Percentiles rank a stretch among this genome's conserved stretches.
phyloP scores from a whole-genome alignment of 1,140 invertebrate genomes.

The Orchestia grillus region DNA sequence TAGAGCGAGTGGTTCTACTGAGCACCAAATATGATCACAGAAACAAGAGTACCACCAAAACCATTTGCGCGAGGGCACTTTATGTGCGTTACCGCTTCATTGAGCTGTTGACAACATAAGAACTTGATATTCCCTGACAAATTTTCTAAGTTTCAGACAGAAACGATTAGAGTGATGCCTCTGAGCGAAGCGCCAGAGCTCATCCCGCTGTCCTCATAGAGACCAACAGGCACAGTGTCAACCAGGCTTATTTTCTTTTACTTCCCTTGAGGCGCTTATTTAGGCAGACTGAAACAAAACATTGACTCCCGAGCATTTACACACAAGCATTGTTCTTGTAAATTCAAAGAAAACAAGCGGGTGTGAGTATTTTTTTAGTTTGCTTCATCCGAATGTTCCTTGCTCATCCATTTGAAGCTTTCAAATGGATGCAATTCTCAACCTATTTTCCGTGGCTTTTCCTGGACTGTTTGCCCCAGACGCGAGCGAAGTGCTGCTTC shows the following conservation, averaged over 20 bases:
- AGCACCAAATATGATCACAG: not conserved
- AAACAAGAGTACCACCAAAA: not conserved
- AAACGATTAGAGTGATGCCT: not conserved
- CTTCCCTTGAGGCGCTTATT: not conserved
- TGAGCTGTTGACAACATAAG: not conserved
- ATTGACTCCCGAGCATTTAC: not conserved
- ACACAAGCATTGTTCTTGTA: not conserved
- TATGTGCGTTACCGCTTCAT: not conserved
- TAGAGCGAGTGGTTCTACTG: too few relatives aligned
- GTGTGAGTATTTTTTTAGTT: not conserved
- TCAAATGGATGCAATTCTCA: not conserved
- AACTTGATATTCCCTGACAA: not conserved
- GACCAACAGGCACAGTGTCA: not conserved
- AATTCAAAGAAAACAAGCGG: not conserved
- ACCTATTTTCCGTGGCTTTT: not conserved
- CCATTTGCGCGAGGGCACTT: not conserved
- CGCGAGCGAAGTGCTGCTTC: not conserved
- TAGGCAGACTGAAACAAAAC: not conserved
- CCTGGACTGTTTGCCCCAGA: not conserved
- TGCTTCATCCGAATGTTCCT: not conserved
- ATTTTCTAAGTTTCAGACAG: not conserved
- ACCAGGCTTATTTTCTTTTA: not conserved
- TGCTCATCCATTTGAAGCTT: not conserved
- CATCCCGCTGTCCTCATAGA: not conserved
- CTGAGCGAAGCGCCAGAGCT: not conserved